These are phyloP conservation scores for Bombus polaris DNA, from an alignment of 1,140 invertebrate genomes.

Conservation along the genomic window DNA sequence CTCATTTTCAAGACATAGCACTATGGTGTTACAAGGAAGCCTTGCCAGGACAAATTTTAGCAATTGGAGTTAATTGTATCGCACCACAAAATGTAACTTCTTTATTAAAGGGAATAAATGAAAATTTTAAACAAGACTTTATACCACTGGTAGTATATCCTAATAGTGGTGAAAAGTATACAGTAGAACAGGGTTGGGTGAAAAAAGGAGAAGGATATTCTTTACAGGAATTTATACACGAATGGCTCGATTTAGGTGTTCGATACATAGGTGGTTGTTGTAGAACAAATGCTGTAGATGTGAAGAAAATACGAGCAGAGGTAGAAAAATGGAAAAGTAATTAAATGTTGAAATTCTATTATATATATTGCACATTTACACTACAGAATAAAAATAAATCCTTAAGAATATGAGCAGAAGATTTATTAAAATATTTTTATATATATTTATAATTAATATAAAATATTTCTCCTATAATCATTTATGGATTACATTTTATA, in stretches of 20 bases:
- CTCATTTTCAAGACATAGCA: conserved; percentile 86
- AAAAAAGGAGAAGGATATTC: conserved; percentile 82
- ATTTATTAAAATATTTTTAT: conserved; percentile 20
- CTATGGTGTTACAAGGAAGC: conserved; percentile 85
- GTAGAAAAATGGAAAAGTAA: conserved; percentile 71
- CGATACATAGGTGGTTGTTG: conserved; percentile 92
- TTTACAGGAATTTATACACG: conserved; percentile 84
- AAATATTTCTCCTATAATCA: background rate
- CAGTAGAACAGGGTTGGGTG: conserved; percentile 84
- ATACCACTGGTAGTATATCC: conserved; percentile 88
- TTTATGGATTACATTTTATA: conserved; percentile 21
- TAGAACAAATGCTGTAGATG: conserved; percentile 86
- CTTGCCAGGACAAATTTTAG: conserved; percentile 87
- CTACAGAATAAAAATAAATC: background rate
- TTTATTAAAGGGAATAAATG: conserved; percentile 83
- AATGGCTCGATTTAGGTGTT: conserved; percentile 89
- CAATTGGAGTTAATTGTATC: conserved; percentile 94
- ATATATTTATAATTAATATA: background rate
- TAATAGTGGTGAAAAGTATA: conserved; percentile 87
- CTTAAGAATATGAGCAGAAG: background rate
- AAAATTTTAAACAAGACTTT: conserved; percentile 48
- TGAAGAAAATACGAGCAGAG: conserved; percentile 81
- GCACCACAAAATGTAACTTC: conserved; percentile 84
- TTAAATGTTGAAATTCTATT: background rate
- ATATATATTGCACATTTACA: no score